These are phyloP conservation scores for Phalacrocorax pelagicus DNA, from an alignment of 2,113 vertebrate genomes.

Conservation along the genomic window DNA sequence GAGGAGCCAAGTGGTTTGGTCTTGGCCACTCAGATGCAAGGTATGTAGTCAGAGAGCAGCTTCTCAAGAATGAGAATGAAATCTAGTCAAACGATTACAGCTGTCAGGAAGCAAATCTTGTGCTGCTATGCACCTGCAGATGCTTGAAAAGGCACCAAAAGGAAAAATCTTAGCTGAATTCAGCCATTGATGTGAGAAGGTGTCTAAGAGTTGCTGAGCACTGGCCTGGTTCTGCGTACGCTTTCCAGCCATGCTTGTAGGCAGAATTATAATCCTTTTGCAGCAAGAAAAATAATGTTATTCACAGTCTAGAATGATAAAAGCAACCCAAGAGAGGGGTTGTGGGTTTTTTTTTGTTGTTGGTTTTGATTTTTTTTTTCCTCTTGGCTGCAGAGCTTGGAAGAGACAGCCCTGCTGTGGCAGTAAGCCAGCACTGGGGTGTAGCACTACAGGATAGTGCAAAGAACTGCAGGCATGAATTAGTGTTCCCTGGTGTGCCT, in stretches of 20 bases:
- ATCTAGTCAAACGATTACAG: background rate
- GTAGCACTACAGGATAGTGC: background rate
- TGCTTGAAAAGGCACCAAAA: background rate
- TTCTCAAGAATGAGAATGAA: background rate
- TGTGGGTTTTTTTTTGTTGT: background rate
- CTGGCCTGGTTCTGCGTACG: background rate
- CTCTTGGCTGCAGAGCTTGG: background rate
- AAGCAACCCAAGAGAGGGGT: background rate
- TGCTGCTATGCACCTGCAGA: background rate
- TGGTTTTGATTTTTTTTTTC: background rate
- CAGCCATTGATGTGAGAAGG: background rate
- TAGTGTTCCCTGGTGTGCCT: conserved; percentile 16
- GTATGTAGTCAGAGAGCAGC: background rate
- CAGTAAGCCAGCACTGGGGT: background rate
- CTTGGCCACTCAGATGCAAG: background rate
- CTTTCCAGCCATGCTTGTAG: background rate
- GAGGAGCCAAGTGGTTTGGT: background rate
- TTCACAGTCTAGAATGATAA: background rate
- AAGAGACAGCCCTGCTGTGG: background rate
- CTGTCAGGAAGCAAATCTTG: background rate
- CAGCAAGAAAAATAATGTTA: background rate
- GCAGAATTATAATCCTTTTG: background rate
- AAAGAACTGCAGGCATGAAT: conserved; percentile 8
- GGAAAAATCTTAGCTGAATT: background rate
- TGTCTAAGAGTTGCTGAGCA: background rate